Evolutionary conservation across 2,797 vertebrate species (phyloP).

Genomic region (Lepidocolaptes lacrymiger): DNA sequence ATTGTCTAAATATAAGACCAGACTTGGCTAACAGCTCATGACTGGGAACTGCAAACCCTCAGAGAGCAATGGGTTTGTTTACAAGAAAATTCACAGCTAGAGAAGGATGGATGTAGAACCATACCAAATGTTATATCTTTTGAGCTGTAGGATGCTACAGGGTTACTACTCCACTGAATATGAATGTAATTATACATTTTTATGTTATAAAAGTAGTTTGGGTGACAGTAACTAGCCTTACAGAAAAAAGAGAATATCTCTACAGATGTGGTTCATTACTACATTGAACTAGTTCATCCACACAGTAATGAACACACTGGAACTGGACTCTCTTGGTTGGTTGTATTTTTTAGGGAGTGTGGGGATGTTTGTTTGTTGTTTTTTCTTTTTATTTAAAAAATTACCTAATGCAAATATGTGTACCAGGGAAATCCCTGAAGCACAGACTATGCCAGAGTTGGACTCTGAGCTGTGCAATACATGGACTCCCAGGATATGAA

Average conservation of each 20-base stretch:
- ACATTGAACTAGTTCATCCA: background rate
- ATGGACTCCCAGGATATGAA: background rate
- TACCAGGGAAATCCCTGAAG: background rate
- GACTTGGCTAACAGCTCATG: background rate
- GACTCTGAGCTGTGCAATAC: background rate
- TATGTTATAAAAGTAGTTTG: background rate
- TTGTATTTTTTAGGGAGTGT: background rate
- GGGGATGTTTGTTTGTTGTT: background rate
- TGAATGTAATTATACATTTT: background rate
- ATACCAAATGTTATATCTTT: background rate
- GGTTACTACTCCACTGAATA: background rate
- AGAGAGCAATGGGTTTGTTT: conserved; percentile 35
- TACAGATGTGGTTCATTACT: background rate
- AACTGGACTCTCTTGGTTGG: background rate
- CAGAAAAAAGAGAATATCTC: background rate
- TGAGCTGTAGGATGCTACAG: background rate
- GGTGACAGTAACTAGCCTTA: background rate
- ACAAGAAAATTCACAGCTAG: background rate
- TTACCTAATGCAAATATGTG: background rate
- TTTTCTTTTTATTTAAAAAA: background rate
- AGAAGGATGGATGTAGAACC: background rate
- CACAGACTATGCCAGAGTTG: background rate
- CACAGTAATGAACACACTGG: background rate
- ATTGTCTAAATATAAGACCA: conserved; percentile 38
- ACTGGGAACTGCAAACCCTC: background rate